Base-by-base conservation (phyloP, 2,888 invertebrate genomes). In the Heliconius aoede region DNA sequence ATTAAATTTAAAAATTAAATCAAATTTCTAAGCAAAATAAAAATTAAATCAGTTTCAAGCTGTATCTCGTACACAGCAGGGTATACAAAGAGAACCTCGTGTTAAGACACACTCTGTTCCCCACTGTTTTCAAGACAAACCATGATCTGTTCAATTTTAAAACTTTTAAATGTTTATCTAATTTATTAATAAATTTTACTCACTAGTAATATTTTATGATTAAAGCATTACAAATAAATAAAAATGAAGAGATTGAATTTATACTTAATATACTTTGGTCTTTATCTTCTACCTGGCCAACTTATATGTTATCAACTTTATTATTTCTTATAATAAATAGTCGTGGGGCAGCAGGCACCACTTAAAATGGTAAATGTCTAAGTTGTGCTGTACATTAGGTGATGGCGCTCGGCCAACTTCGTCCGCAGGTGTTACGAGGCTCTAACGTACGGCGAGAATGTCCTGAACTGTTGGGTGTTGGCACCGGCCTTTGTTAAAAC, bases 401-500 rank as follows among this genome's bases (percentile, higher is more conserved):
- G 78, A 80, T 83, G 83, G 83, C 83, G 71, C 74, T 28, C 32
- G 78, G 83, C 83, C 83, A 83, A 83, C 78, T 82, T 80, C 79
- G 80, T 78, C 78, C 81, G 81, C 81, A 83, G 81, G 82, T 82
- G 82, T 79, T 78, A 78, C 74, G 72, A 73, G 65, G 77, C 75
- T 72, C 74, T 80, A 79, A 81, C 80, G 78, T 81, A 81, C 76
- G 74, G 74, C 67, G 76, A 74, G 76, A 65, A 74, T 78, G 76
- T 80, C 76, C 77, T 78, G 69, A 76, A 74, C 78, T 79, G 71
- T 79, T 77, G 78, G 76, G 76, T 79, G 71, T 79, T 78, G 78
- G 76, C 79, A 74, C 74, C 72, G 58, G 78, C 74, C 74, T 79
- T 73, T 79, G 76, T 78, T 79, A 78, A 78, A 76, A 74, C 76